These are phyloP conservation scores for Hydrotaea diabolus DNA, from an alignment of 2,888 invertebrate species.

Conservation along the genomic window DNA sequence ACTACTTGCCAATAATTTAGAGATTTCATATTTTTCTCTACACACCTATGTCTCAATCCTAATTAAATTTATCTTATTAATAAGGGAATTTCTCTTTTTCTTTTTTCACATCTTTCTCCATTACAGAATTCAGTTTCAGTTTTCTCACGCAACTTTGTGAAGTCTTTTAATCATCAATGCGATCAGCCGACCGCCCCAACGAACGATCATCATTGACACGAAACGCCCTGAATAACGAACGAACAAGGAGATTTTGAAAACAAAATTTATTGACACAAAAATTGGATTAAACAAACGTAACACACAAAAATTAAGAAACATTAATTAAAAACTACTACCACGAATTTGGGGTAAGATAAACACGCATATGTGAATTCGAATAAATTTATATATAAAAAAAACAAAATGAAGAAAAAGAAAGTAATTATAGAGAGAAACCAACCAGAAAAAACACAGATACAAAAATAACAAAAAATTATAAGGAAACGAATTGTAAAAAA, in stretches of 20 bases:
- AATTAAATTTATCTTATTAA: constrained; percentile 4
- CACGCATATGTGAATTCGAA: constrained; percentile 13
- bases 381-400: background rate
- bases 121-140: constrained; percentile 56
- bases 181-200: background rate
- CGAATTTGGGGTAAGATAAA: background rate
- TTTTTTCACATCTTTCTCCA: background rate
- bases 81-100: constrained; percentile 19
- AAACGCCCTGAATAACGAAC: background rate
- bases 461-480: background rate
- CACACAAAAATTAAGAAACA: constrained; percentile 1
- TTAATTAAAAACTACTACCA: constrained; percentile 5
- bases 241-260: background rate
- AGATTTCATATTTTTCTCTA: background rate
- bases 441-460: too few relatives aligned
- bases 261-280: constrained; percentile 31
- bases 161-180: constrained; percentile 53
- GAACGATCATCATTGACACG: background rate
- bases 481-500: constrained; percentile 5
- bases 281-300: constrained; percentile 12
- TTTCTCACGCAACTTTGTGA: constrained; percentile 62
- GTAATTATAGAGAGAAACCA: background rate
- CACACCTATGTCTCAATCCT: too few relatives aligned
- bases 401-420: background rate
- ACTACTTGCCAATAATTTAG: background rate